Percentiles rank a stretch among this genome's conserved stretches.
phyloP scores from a whole-genome alignment of 2,113 vertebrate species.

The Siphamia tubifer region DNA sequence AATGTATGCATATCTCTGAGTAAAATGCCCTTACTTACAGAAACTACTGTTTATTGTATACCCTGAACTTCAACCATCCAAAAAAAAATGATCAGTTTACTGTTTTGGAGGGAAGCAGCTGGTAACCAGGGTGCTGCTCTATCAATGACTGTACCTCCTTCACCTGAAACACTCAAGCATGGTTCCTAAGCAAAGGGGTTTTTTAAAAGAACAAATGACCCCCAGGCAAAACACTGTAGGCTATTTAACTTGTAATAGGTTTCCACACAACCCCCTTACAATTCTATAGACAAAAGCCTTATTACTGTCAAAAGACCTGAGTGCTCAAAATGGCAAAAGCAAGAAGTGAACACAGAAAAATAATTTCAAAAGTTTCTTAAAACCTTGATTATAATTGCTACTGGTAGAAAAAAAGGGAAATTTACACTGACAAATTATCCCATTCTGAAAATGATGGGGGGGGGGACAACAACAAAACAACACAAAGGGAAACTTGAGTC shows the following conservation, averaged over 20 bases:
- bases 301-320: conserved; percentile 59
- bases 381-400: background rate
- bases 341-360: conserved; percentile 59
- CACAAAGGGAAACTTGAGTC: background rate
- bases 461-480: background rate
- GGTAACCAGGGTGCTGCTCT: conserved; percentile 33
- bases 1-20: background rate
- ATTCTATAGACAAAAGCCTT: conserved; percentile 66
- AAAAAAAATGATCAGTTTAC: conserved; percentile 55
- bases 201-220: conserved; percentile 46
- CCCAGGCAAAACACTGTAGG: conserved; percentile 48
- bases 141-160: conserved; percentile 24
- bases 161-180: conserved; percentile 53
- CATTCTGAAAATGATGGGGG: background rate
- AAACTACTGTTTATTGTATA: background rate
- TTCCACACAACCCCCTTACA: conserved; percentile 36
- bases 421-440: background rate
- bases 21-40: background rate
- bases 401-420: conserved; percentile 6
- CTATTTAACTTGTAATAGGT: conserved; percentile 60
- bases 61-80: conserved; percentile 24
- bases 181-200: conserved; percentile 30
- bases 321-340: conserved; percentile 44
- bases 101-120: conserved; percentile 55
- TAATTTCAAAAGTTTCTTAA: conserved; percentile 24